Percentiles rank a stretch among this genome's conserved stretches.
phyloP scores from a whole-genome alignment of 64 coral and sea anemone species.

The Dendrophyllia cribrosa region DNA sequence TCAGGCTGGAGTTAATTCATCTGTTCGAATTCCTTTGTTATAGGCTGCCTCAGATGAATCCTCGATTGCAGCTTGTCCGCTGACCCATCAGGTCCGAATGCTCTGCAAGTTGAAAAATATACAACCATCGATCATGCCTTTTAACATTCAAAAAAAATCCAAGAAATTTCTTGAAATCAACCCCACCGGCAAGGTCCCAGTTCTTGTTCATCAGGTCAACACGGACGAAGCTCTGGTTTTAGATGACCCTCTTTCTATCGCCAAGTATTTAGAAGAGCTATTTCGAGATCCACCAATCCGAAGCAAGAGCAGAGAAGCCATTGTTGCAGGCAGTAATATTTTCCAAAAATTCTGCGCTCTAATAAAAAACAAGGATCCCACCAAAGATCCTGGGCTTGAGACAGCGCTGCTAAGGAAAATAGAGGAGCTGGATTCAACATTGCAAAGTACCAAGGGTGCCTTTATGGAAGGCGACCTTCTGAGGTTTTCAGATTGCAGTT shows the following conservation, averaged over 20 bases:
- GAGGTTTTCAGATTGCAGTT: conserved; percentile 40
- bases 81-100: conserved; percentile 46
- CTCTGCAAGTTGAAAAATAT: conserved; percentile 34
- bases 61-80: conserved; percentile 37
- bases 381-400: conserved; percentile 46
- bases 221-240: conserved; percentile 18
- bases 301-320: conserved; percentile 26
- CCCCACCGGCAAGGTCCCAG: conserved; percentile 31
- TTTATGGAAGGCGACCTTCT: conserved; percentile 32
- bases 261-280: conserved; percentile 18
- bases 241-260: conserved; percentile 29
- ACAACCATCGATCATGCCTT: conserved; percentile 1
- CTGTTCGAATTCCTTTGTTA: not conserved
- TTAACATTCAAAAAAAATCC: conserved; percentile 55
- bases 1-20: too few species aligned
- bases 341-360: conserved; percentile 65
- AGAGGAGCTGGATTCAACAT: conserved; percentile 11
- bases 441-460: not conserved
- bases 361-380: conserved; percentile 65
- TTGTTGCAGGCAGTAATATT: conserved; percentile 54
- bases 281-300: conserved; percentile 11
- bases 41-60: conserved; percentile 37
- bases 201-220: conserved; percentile 43
- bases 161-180: conserved; percentile 35
- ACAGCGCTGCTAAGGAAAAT: conserved; percentile 50